Percentiles rank a stretch among this genome's conserved stretches.
These are phyloP conservation scores for Oasisia sp. DNA, from an alignment of 2,888 invertebrate species.

Conservation along the genomic window DNA sequence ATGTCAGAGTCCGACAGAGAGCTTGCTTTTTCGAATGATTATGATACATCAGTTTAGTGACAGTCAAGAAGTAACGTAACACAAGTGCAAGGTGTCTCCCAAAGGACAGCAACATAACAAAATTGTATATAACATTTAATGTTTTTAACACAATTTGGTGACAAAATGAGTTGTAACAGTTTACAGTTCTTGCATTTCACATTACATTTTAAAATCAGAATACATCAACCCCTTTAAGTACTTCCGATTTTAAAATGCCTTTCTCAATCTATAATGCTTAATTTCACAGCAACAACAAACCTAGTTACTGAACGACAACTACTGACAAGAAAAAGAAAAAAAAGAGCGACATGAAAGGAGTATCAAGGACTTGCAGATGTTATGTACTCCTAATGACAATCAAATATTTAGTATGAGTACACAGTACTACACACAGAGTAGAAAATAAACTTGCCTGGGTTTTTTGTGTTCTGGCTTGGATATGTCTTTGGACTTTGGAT, in stretches of 20 bases:
- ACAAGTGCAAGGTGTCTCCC: too few species aligned
- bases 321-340: background rate
- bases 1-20: background rate
- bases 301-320: background rate
- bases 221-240: background rate
- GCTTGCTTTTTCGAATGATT: too few species aligned
- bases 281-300: too few species aligned
- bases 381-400: background rate
- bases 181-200: background rate
- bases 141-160: background rate
- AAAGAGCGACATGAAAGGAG: background rate
- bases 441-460: background rate
- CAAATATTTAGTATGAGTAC: background rate
- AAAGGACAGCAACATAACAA: background rate
- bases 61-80: too few species aligned
- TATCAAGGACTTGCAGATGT: background rate
- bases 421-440: too few species aligned
- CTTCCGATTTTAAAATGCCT: background rate
- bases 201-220: background rate
- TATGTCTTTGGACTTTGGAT: background rate
- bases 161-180: background rate
- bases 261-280: background rate
- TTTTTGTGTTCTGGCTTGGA: background rate
- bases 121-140: background rate
- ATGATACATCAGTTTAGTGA: too few species aligned